Evolutionary conservation across 2,888 invertebrate species (phyloP).

Genomic region (Eristalis pertinax): DNA sequence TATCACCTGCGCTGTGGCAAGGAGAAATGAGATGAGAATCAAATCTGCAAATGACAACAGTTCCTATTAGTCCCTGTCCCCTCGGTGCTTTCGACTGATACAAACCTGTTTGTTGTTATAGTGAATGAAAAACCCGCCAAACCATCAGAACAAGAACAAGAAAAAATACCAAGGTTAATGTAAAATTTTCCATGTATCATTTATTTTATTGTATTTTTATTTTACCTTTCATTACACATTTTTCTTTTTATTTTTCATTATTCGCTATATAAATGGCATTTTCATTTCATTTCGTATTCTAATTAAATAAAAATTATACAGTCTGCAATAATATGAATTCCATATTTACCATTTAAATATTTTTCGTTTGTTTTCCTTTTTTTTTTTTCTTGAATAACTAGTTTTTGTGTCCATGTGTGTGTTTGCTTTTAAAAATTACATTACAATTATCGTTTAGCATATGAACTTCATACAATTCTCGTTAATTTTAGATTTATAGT

Average conservation of each 20-base stretch:
- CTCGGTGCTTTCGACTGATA: neutral
- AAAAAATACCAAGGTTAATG: constrained; percentile 32
- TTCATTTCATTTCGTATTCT: constrained; percentile 63
- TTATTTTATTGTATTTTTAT: constrained; percentile 56
- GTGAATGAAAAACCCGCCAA: neutral
- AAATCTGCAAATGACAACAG: too few species aligned
- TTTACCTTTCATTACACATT: constrained; percentile 62
- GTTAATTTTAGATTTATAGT: constrained; percentile 54
- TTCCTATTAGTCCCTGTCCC: too few species aligned
- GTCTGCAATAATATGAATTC: constrained; percentile 65
- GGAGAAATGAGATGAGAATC: too few species aligned
- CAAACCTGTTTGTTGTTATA: neutral
- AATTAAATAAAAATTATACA: constrained; percentile 71
- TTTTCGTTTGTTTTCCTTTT: neutral
- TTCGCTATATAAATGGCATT: constrained; percentile 72
- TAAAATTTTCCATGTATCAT: constrained; percentile 67
- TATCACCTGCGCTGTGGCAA: too few species aligned
- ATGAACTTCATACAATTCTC: constrained; percentile 25
- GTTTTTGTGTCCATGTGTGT: constrained; percentile 8
- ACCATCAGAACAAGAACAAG: neutral
- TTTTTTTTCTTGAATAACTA: constrained; percentile 63
- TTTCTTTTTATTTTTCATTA: constrained; percentile 6
- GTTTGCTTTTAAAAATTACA: constrained; percentile 45
- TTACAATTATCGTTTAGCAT: constrained; percentile 40
- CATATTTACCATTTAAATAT: constrained; percentile 41